Conservation (phyloP, 2,113 vertebrate species). For the Malurus melanocephalus region DNA sequence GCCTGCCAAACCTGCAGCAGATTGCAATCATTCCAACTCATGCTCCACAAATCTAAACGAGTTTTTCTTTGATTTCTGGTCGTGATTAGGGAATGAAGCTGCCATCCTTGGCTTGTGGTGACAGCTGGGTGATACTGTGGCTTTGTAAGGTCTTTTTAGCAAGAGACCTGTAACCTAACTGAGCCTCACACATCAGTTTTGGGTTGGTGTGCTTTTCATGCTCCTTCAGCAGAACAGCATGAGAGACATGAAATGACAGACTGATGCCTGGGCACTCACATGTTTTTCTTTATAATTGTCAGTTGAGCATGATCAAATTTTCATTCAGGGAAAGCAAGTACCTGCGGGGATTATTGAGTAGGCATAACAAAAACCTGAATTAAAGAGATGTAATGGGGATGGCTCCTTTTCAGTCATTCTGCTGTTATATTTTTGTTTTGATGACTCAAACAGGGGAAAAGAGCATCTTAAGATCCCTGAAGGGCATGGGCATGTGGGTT, state of each 20-base stretch:
- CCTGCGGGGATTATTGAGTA: not conserved
- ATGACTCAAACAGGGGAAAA: not conserved
- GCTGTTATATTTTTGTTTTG: not conserved
- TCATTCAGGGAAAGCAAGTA: not conserved
- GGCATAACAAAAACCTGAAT: not conserved
- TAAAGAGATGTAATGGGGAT: not conserved
- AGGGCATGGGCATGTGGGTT: not conserved
- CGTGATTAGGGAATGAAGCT: not conserved
- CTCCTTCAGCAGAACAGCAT: not conserved
- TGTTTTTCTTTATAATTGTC: not conserved
- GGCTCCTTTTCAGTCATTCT: not conserved
- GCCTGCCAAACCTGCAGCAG: not conserved
- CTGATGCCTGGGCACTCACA: not conserved
- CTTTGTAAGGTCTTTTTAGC: not conserved
- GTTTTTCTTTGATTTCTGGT: constrained; percentile 15
- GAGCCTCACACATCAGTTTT: not conserved
- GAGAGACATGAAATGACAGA: not conserved
- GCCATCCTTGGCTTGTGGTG: not conserved
- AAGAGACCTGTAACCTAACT: not conserved
- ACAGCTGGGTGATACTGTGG: not conserved
- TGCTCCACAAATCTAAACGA: not conserved
- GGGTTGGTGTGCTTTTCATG: not conserved
- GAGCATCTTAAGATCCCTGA: not conserved
- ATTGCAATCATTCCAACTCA: not conserved
- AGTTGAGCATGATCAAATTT: not conserved